These are phyloP conservation scores for Phrynocephalus vlangalii DNA, from an alignment of 2,797 vertebrate genomes.

Conservation along the genomic window DNA sequence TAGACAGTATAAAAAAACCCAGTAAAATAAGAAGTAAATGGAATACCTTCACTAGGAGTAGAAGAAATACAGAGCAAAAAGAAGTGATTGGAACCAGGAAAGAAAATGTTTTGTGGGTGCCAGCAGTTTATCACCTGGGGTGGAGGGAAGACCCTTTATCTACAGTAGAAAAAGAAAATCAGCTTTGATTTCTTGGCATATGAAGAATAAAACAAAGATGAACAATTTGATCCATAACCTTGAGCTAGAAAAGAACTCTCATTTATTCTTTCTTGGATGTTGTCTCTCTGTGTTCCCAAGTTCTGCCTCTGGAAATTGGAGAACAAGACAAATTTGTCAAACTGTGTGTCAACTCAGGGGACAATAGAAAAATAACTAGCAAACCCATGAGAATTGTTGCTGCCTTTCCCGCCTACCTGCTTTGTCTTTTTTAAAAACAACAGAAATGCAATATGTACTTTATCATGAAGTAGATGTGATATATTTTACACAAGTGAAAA, in stretches of 20 bases:
- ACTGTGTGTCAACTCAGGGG: not conserved
- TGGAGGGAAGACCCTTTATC: constrained; percentile 31
- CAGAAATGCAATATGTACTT: not conserved
- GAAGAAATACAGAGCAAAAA: not conserved
- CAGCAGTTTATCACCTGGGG: not conserved
- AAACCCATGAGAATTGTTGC: not conserved
- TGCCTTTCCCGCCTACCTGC: not conserved
- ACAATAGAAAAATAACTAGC: not conserved
- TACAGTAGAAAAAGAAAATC: constrained; percentile 16
- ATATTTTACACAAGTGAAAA: not conserved
- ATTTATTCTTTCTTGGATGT: constrained; percentile 48
- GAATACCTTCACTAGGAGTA: constrained; percentile 3
- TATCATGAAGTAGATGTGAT: not conserved
- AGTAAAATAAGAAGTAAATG: not conserved
- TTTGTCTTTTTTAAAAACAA: constrained; percentile 21
- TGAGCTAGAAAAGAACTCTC: constrained; percentile 45
- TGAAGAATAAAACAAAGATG: constrained; percentile 57
- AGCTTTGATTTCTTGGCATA: constrained; percentile 39
- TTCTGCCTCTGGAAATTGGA: constrained; percentile 49
- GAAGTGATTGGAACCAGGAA: not conserved
- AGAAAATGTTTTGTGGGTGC: constrained; percentile 25
- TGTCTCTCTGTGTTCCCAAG: constrained; percentile 39
- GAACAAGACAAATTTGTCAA: constrained; percentile 57
- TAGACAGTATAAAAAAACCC: constrained; percentile 16
- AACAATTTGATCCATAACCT: constrained; percentile 62